A percentile compares a stretch with the other conserved stretches of the same genome.
Evolutionary conservation across 2,113 vertebrate species (phyloP).

Genomic region (Xenus cinereus): DNA sequence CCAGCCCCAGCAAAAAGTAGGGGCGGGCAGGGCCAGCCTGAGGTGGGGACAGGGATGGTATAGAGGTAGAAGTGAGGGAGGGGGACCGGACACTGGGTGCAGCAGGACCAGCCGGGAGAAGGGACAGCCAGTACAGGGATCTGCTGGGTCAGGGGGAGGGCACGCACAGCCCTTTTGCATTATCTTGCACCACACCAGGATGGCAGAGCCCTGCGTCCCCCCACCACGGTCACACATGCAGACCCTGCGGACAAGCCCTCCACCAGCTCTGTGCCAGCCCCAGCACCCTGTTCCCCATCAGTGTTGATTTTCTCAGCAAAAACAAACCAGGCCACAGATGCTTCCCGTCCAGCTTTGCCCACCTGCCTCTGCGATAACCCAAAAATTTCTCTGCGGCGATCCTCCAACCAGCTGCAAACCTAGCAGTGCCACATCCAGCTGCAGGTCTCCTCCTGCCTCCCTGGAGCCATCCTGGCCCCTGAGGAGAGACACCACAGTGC

Average conservation of each 20-base stretch:
- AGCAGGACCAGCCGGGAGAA: neutral
- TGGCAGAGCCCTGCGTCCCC: neutral
- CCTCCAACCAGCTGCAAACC: neutral
- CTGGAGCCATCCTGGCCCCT: neutral
- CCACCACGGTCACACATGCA: neutral
- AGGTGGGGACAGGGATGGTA: neutral
- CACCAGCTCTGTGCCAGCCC: neutral
- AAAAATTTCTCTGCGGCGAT: neutral
- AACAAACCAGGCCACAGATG: neutral
- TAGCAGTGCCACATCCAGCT: neutral
- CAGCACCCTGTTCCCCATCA: neutral
- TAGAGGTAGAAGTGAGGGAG: neutral
- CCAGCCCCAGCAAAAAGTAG: neutral
- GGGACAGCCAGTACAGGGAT: neutral
- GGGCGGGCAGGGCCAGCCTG: neutral
- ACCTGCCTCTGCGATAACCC: neutral
- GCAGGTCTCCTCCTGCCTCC: neutral
- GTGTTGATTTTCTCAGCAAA: neutral
- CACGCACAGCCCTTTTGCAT: fast-evolving
- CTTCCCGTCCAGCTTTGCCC: neutral
- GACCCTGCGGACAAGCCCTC: neutral
- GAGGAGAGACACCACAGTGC: neutral
- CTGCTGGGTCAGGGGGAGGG: neutral
- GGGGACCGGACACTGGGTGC: neutral
- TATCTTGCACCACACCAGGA: neutral